Conservation (phyloP, 2,888 invertebrate species). For the Elmis aenea region DNA sequence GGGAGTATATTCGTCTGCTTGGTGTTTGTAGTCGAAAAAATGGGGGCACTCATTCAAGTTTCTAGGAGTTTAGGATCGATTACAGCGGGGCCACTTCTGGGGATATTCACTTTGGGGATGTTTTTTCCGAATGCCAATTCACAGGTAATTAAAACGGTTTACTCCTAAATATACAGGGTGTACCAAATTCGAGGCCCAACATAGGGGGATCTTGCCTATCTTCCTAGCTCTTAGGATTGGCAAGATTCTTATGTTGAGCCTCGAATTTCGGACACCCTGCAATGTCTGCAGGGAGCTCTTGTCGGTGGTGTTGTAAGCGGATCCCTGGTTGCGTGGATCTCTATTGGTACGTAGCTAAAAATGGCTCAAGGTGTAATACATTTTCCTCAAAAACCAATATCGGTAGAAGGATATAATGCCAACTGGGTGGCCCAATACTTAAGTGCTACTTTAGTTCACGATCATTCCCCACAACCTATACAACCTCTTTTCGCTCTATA, state of each 20-base stretch:
- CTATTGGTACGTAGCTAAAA: conserved; percentile 63
- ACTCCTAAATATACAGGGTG: not conserved
- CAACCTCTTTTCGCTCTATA: conserved; percentile 60
- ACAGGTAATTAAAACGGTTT: conserved; percentile 55
- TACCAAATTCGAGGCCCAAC: no score
- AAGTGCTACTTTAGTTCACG: conserved; percentile 25
- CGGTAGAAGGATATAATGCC: conserved; percentile 52
- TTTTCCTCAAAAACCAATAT: conserved; percentile 58
- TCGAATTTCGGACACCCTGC: no score
- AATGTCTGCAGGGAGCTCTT: conserved; percentile 65
- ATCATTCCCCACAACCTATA: conserved; percentile 19
- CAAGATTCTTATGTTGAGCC: no score
- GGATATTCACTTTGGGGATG: conserved; percentile 66
- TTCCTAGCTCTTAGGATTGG: no score
- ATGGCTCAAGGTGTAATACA: conserved; percentile 59
- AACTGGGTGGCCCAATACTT: conserved; percentile 39
- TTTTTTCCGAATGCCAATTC: conserved; percentile 65
- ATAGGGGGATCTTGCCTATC: not conserved
- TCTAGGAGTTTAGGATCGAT: conserved; percentile 65
- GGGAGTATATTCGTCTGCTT: conserved; percentile 61
- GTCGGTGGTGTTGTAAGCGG: conserved; percentile 59
- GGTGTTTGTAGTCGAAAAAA: conserved; percentile 66
- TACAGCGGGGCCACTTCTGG: conserved; percentile 65
- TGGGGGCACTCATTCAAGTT: conserved; percentile 66
- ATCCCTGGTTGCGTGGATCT: conserved; percentile 61